Conservation (phyloP, 2,113 vertebrate genomes). For the Anguilla japonica region DNA sequence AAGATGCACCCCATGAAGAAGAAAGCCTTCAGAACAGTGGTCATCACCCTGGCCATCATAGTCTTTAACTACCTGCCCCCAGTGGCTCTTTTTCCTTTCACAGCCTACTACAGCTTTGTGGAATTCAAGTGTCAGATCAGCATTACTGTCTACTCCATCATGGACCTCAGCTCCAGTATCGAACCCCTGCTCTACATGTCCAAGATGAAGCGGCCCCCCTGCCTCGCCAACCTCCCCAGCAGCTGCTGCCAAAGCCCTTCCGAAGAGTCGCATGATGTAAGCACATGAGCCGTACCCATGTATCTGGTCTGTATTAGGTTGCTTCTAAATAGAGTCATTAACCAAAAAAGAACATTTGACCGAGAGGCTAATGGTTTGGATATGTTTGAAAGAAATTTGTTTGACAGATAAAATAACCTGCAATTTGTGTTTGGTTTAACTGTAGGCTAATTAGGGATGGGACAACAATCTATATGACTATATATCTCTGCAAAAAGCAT, state of each 20-base stretch:
- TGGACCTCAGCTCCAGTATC: constrained; percentile 72
- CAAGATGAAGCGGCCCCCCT: constrained; percentile 54
- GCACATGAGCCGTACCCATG: constrained; percentile 21
- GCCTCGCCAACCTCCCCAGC: neutral
- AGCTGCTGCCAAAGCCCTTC: constrained; percentile 35
- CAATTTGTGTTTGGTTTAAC: no score
- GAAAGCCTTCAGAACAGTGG: constrained; percentile 67
- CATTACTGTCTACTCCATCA: constrained; percentile 61
- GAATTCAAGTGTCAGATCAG: constrained; percentile 60
- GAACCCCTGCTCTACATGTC: constrained; percentile 70
- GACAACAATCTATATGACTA: no score
- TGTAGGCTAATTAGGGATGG: no score
- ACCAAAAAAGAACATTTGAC: no score
- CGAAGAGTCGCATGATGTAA: constrained; percentile 28
- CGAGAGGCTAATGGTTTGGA: neutral
- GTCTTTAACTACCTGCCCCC: constrained; percentile 65
- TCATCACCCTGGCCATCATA: constrained; percentile 64
- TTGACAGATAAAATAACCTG: no score
- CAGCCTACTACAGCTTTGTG: constrained; percentile 50
- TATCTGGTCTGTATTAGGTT: no score
- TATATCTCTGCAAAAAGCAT: no score
- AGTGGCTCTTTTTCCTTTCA: constrained; percentile 66
- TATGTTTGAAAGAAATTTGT: no score
- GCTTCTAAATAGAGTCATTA: no score
- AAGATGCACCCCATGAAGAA: constrained; percentile 71